Conservation (phyloP, 2,113 vertebrate species). For the Brachypodius melanocephalos region DNA sequence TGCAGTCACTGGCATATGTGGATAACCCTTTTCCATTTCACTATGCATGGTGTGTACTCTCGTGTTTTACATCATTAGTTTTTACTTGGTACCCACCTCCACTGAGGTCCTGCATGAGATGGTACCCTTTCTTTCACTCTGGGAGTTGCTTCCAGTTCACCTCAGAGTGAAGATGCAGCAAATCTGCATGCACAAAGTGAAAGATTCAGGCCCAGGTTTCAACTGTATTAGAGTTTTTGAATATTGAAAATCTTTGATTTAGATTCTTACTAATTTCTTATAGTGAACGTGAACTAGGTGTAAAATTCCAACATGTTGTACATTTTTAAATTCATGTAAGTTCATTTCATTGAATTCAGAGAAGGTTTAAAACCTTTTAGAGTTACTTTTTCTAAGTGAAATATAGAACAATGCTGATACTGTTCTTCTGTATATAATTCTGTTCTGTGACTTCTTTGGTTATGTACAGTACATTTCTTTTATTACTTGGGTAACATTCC, state of each 20-base stretch:
- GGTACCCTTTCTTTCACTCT: neutral
- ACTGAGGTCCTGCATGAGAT: neutral
- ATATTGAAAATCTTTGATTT: neutral
- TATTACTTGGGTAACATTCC: neutral
- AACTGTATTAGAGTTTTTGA: neutral
- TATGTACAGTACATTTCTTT: neutral
- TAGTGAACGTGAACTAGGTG: neutral
- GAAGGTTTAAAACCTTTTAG: neutral
- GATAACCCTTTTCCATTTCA: neutral
- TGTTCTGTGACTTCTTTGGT: neutral
- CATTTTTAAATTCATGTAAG: neutral
- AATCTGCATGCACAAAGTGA: neutral
- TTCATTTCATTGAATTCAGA: neutral
- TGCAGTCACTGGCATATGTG: neutral
- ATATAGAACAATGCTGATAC: neutral
- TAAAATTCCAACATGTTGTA: neutral
- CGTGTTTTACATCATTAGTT: neutral
- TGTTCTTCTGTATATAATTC: neutral
- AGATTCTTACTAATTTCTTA: neutral
- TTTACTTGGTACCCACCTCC: neutral
- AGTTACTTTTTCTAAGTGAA: neutral
- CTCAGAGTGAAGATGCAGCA: neutral
- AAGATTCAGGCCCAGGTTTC: neutral
- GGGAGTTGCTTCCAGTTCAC: neutral
- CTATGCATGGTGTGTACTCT: rapidly evolving